Evolutionary conservation across 2,113 vertebrate species (phyloP), one percentile per base, ranked within the genome.

Genomic region (Corvus hawaiiensis): DNA sequence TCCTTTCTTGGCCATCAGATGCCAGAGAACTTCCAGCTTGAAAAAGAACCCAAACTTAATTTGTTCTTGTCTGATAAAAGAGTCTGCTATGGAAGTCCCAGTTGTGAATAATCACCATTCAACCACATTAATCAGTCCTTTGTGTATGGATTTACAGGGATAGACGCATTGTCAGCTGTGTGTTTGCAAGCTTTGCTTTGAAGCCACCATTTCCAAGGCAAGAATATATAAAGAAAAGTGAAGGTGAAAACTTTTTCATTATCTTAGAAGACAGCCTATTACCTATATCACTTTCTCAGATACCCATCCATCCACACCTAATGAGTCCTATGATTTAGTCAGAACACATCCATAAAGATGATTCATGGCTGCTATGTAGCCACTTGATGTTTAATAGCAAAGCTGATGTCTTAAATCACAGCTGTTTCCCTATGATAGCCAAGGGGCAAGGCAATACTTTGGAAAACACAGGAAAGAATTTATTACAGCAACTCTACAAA

Each of bases 321-420:
- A 95, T 94, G 93, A 96, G 95, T 88, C 85, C 96, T 86, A 41
- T 73, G 84, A 94, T 90, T 94, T 79, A 95, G 87, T 93, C 90
- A 94, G 89, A 95, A 91, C 76, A 95, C 83, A 97, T 97, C 96
- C 95, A 85, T 94, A 92, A 97, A 96, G 95, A 96, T 95, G 92
- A 98, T 96, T 97, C 94, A 96, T 73, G 88, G 87, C 69, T 96
- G 93, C 93, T 96, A 94, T 94, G 91, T 85, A 97, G 83, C 68
- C 91, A 93, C 52, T 96, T 87, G 94, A 96, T 95, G 93, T 89
- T 89, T 97, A 96, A 95, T 96, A 90, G 76, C 93, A 69, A 97
- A 94, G 78, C 68, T 94, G 84, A 95, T 95, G 96, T 94, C 93
- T 97, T 96, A 96, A 98, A 97, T 97, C 94, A 96, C 92, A 97